Evolutionary conservation across 2,888 invertebrate species (phyloP), one percentile per base, ranked within the genome.

Genomic region (Cosmopolites sordidus): DNA sequence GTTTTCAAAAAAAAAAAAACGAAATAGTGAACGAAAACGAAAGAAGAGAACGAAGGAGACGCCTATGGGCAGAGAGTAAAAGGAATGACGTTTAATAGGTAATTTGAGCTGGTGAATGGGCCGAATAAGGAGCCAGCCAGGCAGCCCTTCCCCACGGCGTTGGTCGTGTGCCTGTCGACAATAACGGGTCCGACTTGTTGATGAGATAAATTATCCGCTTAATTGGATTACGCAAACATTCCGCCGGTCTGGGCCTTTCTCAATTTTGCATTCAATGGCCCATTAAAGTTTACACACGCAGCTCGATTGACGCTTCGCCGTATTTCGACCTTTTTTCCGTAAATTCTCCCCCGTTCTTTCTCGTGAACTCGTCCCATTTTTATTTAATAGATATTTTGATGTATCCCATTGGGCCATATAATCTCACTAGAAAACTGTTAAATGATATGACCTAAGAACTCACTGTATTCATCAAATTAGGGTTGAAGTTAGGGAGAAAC

Each of bases 221-320:
- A 48, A 52, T 52, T 52, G 52, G 52, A 52, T 52, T 52, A 52
- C 42, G 52, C 43, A 52, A 52, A 48, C 52, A 33, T 45, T 41
- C 40, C 17, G 38, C 38, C 44, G 40, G 33, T 33, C 33, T 33
- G 33, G 33, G 33, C 48, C 52, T 48, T 52, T 52, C 52, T 48
- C 52, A 48, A 52, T 48, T 47, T 52, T 43, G 43, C 43, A 48
- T 52, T 48, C 43, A 47, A 51, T 51, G 47, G 40, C 51, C 45
- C 45, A 41, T 18, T 39, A 22, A 22, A 22, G 22, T 22, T 22
- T 22, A 22, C 22, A 22, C 22, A 22, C 22, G 22, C 22, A 8
- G 22, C 3, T 8, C 22, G 22, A 22, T 22, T 22, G 22, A 22
- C 4, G 22, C 8, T 8, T 3, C 22, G 22, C 8, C 22, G 22